Evolutionary conservation across 2,797 vertebrate species (phyloP).

Genomic region (Cirrhinus mrigala): DNA sequence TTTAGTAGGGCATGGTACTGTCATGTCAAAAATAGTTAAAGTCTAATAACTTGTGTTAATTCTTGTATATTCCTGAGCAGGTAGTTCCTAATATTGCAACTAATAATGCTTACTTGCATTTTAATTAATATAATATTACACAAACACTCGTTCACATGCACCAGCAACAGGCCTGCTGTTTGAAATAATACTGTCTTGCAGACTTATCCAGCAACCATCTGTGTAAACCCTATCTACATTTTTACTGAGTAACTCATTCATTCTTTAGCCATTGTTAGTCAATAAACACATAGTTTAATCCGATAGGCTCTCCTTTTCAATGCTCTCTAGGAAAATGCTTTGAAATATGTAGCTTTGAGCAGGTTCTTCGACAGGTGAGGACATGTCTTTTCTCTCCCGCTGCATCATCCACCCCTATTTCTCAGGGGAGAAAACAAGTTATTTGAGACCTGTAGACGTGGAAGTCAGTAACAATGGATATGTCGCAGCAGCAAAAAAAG

Average conservation of each 20-base stretch:
- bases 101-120: neutral
- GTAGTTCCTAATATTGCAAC: neutral
- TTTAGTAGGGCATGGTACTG: neutral
- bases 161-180: neutral
- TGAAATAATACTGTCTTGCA: neutral
- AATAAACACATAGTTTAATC: neutral
- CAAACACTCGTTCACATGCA: neutral
- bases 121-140: neutral
- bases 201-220: neutral
- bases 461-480: constrained; percentile 16
- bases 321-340: neutral
- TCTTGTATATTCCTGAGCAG: neutral
- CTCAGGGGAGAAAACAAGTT: neutral
- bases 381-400: constrained; percentile 35
- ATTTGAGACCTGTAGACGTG: constrained; percentile 31
- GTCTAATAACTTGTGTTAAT: neutral
- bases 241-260: neutral
- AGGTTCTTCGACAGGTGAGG: constrained; percentile 27
- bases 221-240: neutral
- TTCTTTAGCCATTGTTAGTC: neutral
- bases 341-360: neutral
- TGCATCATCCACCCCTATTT: neutral
- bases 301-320: neutral
- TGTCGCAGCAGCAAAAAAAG: neutral
- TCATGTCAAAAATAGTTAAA: neutral